Percentiles rank a stretch among this genome's conserved stretches.
Evolutionary conservation across 2,797 vertebrate genomes (phyloP).

Genomic region (Gila robusta): DNA sequence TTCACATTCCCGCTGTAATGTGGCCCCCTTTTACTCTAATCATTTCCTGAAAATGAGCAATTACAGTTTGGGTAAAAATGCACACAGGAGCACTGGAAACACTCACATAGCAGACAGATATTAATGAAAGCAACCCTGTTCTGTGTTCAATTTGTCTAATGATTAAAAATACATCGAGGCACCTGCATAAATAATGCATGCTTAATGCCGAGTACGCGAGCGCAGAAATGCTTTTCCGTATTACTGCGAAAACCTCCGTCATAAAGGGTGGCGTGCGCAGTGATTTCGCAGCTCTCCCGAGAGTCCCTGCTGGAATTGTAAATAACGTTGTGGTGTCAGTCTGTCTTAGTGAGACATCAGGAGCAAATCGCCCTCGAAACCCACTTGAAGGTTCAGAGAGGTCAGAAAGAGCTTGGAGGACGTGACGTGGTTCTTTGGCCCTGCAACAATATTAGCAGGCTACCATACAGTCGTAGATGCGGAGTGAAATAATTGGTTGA

Average conservation of each 20-base stretch:
- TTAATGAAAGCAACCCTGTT: conserved; percentile 65
- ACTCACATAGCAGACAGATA: conserved; percentile 61
- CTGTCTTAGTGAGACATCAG: conserved; percentile 8
- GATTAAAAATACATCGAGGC: conserved; percentile 67
- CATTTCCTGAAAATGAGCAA: conserved; percentile 65
- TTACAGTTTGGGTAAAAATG: conserved; percentile 65
- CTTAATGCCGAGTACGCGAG: conserved; percentile 53
- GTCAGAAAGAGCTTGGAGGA: conserved; percentile 6
- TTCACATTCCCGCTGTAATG: conserved; percentile 63
- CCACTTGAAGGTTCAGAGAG: conserved; percentile 22
- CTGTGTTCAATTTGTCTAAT: conserved; percentile 67
- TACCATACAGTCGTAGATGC: background rate
- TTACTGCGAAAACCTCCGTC: conserved; percentile 51
- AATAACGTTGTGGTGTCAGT: conserved; percentile 49
- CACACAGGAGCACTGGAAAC: conserved; percentile 56
- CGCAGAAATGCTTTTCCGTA: conserved; percentile 54
- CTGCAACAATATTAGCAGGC: background rate
- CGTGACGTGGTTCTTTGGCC: background rate
- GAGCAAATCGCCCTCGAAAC: background rate
- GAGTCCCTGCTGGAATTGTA: conserved; percentile 54
- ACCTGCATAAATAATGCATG: conserved; percentile 70
- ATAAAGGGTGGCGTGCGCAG: conserved; percentile 45
- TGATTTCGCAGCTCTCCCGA: conserved; percentile 44
- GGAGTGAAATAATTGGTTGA: background rate
- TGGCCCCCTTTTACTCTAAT: conserved; percentile 65